Evolutionary conservation across 2,797 vertebrate genomes (phyloP).

Genomic region (Centroberyx gerrardi): DNA sequence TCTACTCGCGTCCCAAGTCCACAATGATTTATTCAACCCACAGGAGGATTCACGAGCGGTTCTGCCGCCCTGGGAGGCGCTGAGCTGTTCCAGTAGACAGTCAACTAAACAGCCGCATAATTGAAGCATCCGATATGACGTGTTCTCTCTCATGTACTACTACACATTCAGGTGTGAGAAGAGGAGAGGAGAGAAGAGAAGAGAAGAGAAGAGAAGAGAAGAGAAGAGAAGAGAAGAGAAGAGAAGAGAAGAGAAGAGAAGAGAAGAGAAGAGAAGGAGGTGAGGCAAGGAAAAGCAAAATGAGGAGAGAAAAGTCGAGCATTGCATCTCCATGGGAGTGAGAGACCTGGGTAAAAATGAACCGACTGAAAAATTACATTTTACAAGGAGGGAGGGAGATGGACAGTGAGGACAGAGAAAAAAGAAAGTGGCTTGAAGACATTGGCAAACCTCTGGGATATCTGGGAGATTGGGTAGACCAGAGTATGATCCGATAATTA

Average conservation of each 20-base stretch:
- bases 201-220: background rate
- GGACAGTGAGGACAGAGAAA: background rate
- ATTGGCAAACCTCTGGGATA: background rate
- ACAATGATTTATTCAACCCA: constrained; percentile 42
- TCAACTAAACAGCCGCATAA: background rate
- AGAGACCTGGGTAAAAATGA: too few species aligned
- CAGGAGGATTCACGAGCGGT: constrained; percentile 36
- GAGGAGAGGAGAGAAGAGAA: background rate
- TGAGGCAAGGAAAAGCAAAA: too few species aligned
- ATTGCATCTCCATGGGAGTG: too few species aligned
- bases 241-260: background rate
- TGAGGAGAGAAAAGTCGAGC: background rate
- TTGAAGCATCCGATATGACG: constrained; percentile 47
- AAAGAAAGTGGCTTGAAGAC: too few species aligned
- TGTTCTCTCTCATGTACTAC: constrained; percentile 9
- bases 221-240: background rate
- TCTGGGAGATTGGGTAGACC: too few species aligned
- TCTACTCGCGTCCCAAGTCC: constrained; percentile 21
- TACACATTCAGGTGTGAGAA: background rate
- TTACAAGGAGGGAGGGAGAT: background rate
- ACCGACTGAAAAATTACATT: background rate
- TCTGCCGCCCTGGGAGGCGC: constrained; percentile 11
- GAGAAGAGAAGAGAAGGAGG: background rate
- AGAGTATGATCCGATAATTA: too few species aligned
- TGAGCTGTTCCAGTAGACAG: constrained; percentile 5